A percentile compares a stretch with the other conserved stretches of the same genome.
These are phyloP conservation scores for Caenorhabditis sp. DNA, from an alignment of 2,888 invertebrate genomes.

Conservation along the genomic window DNA sequence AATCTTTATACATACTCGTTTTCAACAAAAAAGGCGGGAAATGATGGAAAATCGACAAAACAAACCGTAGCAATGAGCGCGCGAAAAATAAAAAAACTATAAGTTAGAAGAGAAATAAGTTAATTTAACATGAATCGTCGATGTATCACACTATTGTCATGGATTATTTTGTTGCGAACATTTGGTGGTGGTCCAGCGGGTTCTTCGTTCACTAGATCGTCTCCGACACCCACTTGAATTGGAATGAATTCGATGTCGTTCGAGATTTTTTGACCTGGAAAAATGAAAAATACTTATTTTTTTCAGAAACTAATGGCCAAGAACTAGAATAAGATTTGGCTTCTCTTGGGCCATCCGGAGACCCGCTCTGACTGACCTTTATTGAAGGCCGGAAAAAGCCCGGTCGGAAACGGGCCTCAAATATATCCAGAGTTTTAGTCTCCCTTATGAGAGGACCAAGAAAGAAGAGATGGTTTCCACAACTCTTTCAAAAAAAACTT, in stretches of 20 bases:
- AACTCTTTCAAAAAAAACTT: no score
- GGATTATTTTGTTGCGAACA: constrained; percentile 27
- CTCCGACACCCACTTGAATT: constrained; percentile 28
- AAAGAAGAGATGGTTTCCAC: no score
- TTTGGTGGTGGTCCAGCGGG: constrained; percentile 37
- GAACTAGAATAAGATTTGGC: no score
- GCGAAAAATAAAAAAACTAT: neutral
- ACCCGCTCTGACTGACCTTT: no score
- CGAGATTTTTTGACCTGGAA: constrained; percentile 3
- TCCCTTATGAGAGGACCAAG: no score
- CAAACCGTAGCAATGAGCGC: neutral
- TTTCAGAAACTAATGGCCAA: neutral
- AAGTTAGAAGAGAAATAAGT: neutral
- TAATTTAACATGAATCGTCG: neutral
- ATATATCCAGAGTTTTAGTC: no score
- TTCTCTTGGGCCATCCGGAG: no score
- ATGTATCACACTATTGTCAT: neutral
- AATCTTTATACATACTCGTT: neutral
- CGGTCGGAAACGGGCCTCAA: no score
- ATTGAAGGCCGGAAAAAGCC: no score
- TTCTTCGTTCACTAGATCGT: constrained; percentile 23
- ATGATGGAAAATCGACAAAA: no score
- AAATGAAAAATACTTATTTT: constrained; percentile 11
- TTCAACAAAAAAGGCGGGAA: neutral
- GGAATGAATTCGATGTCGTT: constrained; percentile 30